These are phyloP conservation scores for Merops nubicus DNA, from an alignment of 2,113 vertebrate species.

Conservation along the genomic window DNA sequence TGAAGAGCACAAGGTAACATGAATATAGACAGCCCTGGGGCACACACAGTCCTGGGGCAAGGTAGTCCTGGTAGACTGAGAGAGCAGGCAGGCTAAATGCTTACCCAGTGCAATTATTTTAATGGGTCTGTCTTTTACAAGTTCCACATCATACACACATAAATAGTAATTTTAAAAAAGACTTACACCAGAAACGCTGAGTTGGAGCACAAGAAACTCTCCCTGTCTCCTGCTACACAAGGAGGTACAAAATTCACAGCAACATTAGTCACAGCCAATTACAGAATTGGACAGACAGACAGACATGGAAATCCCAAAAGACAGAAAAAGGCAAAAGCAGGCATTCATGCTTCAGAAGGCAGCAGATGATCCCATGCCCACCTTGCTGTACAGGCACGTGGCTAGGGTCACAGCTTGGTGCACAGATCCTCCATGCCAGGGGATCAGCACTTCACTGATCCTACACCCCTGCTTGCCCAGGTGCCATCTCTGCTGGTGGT, in stretches of 20 bases:
- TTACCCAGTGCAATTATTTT: slow-evolving; percentile 32
- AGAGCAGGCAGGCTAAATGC: background rate
- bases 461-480: background rate
- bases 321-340: background rate
- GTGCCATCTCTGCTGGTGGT: background rate
- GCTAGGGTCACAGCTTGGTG: background rate
- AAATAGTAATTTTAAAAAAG: background rate
- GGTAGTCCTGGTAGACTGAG: background rate
- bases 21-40: background rate
- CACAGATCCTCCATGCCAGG: background rate
- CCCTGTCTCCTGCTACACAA: background rate
- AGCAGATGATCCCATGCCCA: background rate
- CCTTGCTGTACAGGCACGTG: background rate
- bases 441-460: background rate
- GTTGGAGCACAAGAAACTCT: background rate
- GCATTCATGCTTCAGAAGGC: background rate
- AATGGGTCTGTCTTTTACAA: slow-evolving; percentile 35
- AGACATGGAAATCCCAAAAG: background rate
- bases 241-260: background rate
- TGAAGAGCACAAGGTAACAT: background rate
- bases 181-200: background rate
- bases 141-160: background rate
- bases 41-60: background rate
- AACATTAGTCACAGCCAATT: background rate
- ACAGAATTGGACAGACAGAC: background rate